phyloP scores from a whole-genome alignment of 2,797 vertebrate genomes.

The Simalia tracyae region DNA sequence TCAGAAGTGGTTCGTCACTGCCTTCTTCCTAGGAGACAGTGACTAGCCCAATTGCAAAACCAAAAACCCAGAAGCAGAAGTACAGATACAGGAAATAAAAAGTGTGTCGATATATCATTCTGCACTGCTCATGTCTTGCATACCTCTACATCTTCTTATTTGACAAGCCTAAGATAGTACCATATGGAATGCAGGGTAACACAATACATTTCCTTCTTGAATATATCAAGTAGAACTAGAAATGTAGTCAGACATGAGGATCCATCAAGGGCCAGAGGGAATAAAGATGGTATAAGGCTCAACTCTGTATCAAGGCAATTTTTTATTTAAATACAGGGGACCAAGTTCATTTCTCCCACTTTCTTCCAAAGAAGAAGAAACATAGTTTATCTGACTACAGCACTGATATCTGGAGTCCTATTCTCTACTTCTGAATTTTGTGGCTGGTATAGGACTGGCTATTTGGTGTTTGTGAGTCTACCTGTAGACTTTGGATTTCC shows the following conservation, averaged over 20 bases:
- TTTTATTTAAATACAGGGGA: neutral
- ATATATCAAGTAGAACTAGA: neutral
- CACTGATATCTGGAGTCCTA: neutral
- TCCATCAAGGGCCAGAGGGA: neutral
- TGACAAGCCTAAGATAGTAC: neutral
- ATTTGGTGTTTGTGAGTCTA: neutral
- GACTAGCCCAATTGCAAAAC: neutral
- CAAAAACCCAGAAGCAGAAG: neutral
- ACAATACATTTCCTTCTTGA: neutral
- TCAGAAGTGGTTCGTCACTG: neutral
- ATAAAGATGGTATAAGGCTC: neutral
- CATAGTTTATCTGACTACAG: neutral
- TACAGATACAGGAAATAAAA: neutral
- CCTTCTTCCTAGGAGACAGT: neutral
- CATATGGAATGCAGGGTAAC: neutral
- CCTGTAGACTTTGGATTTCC: neutral
- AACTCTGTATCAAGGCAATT: neutral
- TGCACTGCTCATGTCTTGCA: neutral
- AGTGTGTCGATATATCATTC: neutral
- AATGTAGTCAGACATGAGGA: neutral
- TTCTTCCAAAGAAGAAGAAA: neutral
- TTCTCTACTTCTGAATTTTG: too few relatives aligned
- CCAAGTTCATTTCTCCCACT: neutral
- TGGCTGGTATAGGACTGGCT: neutral
- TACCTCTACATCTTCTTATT: neutral